phyloP scores from a whole-genome alignment of 2,888 invertebrate genomes.

The Drosophila atroscutellata region DNA sequence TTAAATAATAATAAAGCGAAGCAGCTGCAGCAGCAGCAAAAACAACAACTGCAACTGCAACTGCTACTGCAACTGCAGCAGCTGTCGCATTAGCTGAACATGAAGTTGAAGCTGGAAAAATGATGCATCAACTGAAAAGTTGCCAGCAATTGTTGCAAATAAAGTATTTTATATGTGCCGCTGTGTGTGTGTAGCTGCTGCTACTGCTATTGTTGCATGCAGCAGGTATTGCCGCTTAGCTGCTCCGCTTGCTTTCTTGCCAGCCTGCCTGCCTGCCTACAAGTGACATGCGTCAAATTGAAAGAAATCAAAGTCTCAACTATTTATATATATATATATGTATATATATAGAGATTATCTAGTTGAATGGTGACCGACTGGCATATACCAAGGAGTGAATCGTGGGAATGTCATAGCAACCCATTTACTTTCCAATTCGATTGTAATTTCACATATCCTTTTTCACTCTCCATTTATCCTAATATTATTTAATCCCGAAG shows the following conservation, averaged over 20 bases:
- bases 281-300: slow-evolving; percentile 59
- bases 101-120: slow-evolving; percentile 64
- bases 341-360: no score
- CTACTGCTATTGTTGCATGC: slow-evolving; percentile 1
- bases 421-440: neutral
- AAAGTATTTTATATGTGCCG: slow-evolving; percentile 26
- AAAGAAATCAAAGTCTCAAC: slow-evolving; percentile 46
- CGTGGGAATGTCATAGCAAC: neutral
- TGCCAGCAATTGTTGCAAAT: slow-evolving; percentile 30
- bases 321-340: slow-evolving; percentile 6
- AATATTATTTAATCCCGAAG: neutral
- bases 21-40: slow-evolving; percentile 7
- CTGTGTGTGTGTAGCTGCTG: neutral
- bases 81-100: slow-evolving; percentile 63
- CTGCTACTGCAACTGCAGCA: slow-evolving; percentile 19
- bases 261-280: slow-evolving; percentile 20
- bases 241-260: neutral
- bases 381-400: neutral
- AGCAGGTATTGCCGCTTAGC: slow-evolving; percentile 40
- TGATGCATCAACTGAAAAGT: slow-evolving; percentile 58
- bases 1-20: slow-evolving; percentile 67
- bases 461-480: neutral
- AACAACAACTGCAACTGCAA: slow-evolving; percentile 4
- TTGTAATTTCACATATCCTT: neutral
- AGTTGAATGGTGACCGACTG: slow-evolving; percentile 2